phyloP scores from a whole-genome alignment of 2,797 vertebrate genomes.

The Rhyacichthys aspro region DNA sequence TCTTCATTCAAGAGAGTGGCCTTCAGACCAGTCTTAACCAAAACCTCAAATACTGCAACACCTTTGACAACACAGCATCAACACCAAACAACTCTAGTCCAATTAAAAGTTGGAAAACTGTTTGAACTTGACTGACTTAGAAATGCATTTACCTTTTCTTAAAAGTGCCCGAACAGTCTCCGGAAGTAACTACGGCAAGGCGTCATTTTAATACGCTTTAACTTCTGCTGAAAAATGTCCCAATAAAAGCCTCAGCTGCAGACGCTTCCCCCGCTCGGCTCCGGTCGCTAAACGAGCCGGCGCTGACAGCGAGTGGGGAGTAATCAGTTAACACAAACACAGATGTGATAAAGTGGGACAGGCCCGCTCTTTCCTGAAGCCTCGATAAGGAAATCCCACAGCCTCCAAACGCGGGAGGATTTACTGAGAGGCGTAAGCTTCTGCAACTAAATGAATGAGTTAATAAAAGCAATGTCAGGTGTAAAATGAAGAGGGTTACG shows the following conservation, averaged over 20 bases:
- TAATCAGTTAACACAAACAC: constrained; percentile 33
- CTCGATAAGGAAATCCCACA: constrained; percentile 45
- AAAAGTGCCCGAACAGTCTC: background rate
- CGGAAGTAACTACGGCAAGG: background rate
- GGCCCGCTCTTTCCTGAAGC: constrained; percentile 18
- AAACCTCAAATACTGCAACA: too few relatives aligned
- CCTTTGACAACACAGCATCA: too few relatives aligned
- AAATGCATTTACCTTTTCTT: background rate
- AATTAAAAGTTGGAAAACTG: too few relatives aligned
- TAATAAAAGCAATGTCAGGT: constrained; percentile 15
- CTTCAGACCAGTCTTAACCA: too few relatives aligned
- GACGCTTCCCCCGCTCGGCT: constrained; percentile 7
- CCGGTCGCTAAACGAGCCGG: constrained; percentile 23
- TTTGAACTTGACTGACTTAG: too few relatives aligned
- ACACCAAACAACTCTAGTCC: too few relatives aligned
- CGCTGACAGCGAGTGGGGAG: constrained; percentile 31
- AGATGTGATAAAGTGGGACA: constrained; percentile 26
- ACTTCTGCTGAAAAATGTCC: constrained; percentile 13
- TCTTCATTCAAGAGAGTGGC: too few relatives aligned
- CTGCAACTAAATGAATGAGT: constrained; percentile 15
- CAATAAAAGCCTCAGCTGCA: constrained; percentile 5
- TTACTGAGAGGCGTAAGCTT: constrained; percentile 19
- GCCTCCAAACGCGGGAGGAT: constrained; percentile 21
- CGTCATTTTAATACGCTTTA: constrained; percentile 35
- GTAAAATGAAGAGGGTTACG: background rate